Base-by-base conservation (phyloP, 2,888 invertebrate species). In the Diadegma fenestrale region DNA sequence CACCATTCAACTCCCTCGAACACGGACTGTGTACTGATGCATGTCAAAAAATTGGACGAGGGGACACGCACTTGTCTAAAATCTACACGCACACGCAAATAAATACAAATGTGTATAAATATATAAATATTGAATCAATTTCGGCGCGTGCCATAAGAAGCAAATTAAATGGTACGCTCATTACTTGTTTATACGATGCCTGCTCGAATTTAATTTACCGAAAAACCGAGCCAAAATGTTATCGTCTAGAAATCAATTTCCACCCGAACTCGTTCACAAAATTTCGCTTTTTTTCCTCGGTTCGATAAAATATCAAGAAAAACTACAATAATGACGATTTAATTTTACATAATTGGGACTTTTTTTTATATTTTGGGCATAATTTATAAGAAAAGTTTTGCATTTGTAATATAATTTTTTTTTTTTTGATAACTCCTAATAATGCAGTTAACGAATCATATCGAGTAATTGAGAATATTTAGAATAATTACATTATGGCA, bases 131-230 rank as follows among this genome's bases (percentile, higher is more conserved):
- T 33, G n/a, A 75, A 63, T 75, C 19, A 37, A 37, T 8, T 6
- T 22, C 14, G 84, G 58, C 85, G 66, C 79, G 82, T 82, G 85
- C 75, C 85, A 54, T 33, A 63, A 43, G 71, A 61, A 66, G 64
- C 54, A 66, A 75, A 79, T 71, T 76, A 58, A 71, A 61, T 80
- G 71, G 33, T 45, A 64, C 8, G 45, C 54, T 26, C 58, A 58
- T 78, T 69, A 68, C 58, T 54, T 69, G 68, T 78, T 78, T 69
- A 45, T 48, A 14, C 22, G 58, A 58, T 43, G 68, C 26, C 30
- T 41, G n/a, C 5, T 45, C n/a, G 68, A 77, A 68, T 77, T 68
- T 48, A 58, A 71, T 79, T 63, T 37, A 51, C 37, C 37, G 64
- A 41, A 1, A 14, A 37, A 64, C 33, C 4, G 17, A 43, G 41